Base-by-base conservation (phyloP, 1,140 invertebrate species). In the Drosophila miranda region DNA sequence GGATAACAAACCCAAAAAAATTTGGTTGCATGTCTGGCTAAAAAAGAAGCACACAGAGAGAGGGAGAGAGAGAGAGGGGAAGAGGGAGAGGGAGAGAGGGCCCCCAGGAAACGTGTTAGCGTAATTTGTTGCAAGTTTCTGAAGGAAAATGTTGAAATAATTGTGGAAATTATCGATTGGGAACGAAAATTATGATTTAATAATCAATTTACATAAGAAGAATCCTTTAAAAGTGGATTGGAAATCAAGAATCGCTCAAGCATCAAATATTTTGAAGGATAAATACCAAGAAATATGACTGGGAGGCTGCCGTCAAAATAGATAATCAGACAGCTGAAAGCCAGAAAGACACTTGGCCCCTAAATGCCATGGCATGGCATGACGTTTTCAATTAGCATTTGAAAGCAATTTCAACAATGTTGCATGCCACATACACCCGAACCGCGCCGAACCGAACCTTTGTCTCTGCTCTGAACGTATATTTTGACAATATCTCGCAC, bases 321-420 rank as follows among this genome's bases (percentile, higher is more conserved):
- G 66, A 46, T 48, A 9, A 19, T 1, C 30, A 28, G 50, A 46
- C 64, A 67, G 62, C 49, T 67, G 61, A 46, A 34, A 11, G 9
- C 8, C 9, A 49, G 21, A 54, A 54, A 46, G 34, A 6, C 50
- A 48, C 44, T 69, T 68, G 19, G 41, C 30, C 46, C 30, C 38
- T 58, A 69, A 51, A 58, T 69, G 44, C 58, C 70, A 46, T 44
- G 55, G 63, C 70, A 58, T 69, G 44, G 57, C 70, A 46, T 44
- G 55, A 69, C 70, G 59, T 62, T 59, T 82, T 72, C 60, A 82
- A 82, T 82, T 82, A 82, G 75, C 77, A 81, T 72, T 81, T 70
- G 60, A 59, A 76, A 58, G 69, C 69, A 75, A 72, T 67, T 80
- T 48, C 57, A 81, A 72, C 67, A 72, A 72, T 61, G 55, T 72